Evolutionary conservation across 2,797 vertebrate genomes (phyloP).

Genomic region (Syngnathus acus): DNA sequence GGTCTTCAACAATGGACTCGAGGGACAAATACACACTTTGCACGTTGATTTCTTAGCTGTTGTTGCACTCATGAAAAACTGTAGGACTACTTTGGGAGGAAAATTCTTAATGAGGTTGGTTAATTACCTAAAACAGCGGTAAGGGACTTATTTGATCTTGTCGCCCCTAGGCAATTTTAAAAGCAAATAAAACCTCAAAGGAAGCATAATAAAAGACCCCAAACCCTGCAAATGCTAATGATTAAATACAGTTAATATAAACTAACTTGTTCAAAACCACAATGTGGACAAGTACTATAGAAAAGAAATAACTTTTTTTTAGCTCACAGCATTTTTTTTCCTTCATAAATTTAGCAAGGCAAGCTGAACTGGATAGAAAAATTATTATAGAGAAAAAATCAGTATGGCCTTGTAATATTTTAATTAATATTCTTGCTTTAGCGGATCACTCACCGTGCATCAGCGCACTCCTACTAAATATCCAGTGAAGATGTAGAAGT

Average conservation of each 20-base stretch:
- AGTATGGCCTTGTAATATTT: no score
- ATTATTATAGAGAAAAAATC: no score
- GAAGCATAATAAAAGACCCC: not conserved
- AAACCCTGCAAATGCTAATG: not conserved
- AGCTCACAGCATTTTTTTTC: not conserved
- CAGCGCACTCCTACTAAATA: not conserved
- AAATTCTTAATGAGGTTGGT: not conserved
- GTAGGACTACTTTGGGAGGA: not conserved
- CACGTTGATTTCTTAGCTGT: not conserved
- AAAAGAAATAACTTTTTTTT: not conserved
- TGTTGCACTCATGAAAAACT: not conserved
- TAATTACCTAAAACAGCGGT: not conserved
- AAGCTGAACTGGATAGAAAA: no score
- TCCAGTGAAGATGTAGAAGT: slow-evolving; percentile 10
- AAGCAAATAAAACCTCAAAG: not conserved
- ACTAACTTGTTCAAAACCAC: no score
- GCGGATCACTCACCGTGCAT: slow-evolving; percentile 35
- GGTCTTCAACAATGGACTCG: not conserved
- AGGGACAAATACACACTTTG: not conserved
- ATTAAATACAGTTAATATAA: no score
- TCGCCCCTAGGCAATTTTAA: not conserved
- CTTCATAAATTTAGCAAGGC: no score
- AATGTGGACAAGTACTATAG: not conserved
- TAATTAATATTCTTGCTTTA: not conserved
- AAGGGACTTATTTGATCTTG: not conserved